Evolutionary conservation across 1,140 invertebrate species (phyloP).

Genomic region (Habropoda laboriosa): DNA sequence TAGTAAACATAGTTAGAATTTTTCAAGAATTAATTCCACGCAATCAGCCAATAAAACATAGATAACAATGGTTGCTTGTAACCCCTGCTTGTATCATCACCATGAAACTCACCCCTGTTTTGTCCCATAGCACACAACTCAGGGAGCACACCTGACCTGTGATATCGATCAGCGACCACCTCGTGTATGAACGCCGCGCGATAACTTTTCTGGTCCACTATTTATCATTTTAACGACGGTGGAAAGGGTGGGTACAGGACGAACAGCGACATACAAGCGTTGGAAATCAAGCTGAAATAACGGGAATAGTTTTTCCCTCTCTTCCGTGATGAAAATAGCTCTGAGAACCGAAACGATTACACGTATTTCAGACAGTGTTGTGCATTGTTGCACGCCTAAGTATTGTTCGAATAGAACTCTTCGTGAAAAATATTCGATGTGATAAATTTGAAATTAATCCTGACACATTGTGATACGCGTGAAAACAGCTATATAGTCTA

Average conservation of each 20-base stretch:
- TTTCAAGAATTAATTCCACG: background rate
- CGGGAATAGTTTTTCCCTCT: slow-evolving; percentile 21
- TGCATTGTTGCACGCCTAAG: background rate
- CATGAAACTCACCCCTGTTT: slow-evolving; percentile 35
- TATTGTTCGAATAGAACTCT: background rate
- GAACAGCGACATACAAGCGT: slow-evolving; percentile 1
- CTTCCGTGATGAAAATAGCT: background rate
- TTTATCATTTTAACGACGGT: slow-evolving; percentile 34
- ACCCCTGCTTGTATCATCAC: slow-evolving; percentile 38
- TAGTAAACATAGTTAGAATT: background rate
- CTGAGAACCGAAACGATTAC: background rate
- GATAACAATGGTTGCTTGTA: background rate
- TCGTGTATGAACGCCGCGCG: slow-evolving; percentile 3
- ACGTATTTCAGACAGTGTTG: background rate
- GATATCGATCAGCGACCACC: slow-evolving; percentile 44
- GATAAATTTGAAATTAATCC: background rate
- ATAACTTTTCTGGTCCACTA: slow-evolving; percentile 30
- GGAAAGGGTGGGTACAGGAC: background rate
- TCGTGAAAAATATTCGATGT: no score
- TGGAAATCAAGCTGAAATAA: slow-evolving; percentile 25
- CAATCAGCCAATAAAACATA: background rate
- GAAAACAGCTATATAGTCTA: no score
- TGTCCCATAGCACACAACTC: slow-evolving; percentile 7
- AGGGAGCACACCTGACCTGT: slow-evolving; percentile 21
- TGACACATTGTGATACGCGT: no score